Evolutionary conservation across 92 coral and sea anemone genomes (phyloP).

Genomic region (Scolanthus callimorphus): DNA sequence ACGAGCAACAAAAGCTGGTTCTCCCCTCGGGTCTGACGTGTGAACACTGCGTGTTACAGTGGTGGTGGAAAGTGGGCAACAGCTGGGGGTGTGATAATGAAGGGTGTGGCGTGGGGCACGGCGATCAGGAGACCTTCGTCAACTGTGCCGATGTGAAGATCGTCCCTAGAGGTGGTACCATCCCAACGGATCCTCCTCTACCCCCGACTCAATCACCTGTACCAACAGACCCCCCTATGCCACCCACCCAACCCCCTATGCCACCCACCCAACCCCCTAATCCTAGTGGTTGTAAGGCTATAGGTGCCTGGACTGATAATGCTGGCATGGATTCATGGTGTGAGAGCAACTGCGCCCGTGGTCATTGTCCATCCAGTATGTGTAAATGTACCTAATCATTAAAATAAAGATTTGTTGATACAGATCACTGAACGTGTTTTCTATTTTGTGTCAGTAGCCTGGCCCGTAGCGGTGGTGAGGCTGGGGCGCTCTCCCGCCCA

Average conservation of each 20-base stretch:
- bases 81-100: conserved; percentile 72
- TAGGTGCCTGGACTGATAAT: conserved; percentile 46
- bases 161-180: conserved; percentile 31
- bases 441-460: too few relatives aligned
- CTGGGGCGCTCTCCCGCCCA: too few relatives aligned
- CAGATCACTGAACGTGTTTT: too few relatives aligned
- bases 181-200: conserved; percentile 19
- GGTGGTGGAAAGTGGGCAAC: conserved; percentile 97
- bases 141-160: conserved; percentile 92
- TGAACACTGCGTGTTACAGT: conserved; percentile 88
- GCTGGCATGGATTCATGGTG: conserved; percentile 63
- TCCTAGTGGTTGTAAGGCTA: conserved; percentile 37
- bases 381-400: conserved; percentile 47
- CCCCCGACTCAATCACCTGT: conserved; percentile 7
- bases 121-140: conserved; percentile 85
- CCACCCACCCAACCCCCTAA: conserved; percentile 14
- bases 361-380: conserved; percentile 43
- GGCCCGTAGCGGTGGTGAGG: too few relatives aligned
- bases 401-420: background rate
- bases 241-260: conserved; percentile 14
- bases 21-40: conserved; percentile 79
- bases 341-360: conserved; percentile 41
- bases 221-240: conserved; percentile 19
- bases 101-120: conserved; percentile 62
- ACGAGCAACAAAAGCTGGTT: conserved; percentile 26